Evolutionary conservation across 2,113 vertebrate species (phyloP).

Genomic region (Chauna torquata): DNA sequence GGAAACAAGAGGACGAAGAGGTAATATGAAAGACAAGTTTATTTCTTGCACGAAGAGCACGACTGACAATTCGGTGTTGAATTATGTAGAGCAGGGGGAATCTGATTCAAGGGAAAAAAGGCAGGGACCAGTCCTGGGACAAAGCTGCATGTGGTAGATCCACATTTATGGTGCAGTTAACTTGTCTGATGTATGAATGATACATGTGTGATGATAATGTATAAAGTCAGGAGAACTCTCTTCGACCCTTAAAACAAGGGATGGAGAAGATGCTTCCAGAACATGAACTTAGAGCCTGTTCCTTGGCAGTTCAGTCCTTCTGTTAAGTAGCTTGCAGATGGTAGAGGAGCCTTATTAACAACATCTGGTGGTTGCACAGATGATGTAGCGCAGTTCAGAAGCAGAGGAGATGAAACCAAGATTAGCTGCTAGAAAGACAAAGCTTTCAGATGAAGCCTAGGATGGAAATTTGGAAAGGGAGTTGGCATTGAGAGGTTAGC

Average conservation of each 20-base stretch:
- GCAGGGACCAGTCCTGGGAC: background rate
- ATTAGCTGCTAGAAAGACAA: background rate
- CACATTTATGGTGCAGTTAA: background rate
- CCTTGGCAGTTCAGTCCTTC: background rate
- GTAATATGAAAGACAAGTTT: slow-evolving; percentile 36
- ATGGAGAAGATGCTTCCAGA: background rate
- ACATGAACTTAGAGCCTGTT: background rate
- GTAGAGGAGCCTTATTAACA: background rate
- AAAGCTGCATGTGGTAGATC: background rate
- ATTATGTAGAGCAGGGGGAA: background rate
- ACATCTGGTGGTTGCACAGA: background rate
- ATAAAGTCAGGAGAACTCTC: background rate
- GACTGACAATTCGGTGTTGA: background rate
- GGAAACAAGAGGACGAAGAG: slow-evolving; percentile 89
- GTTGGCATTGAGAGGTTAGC: background rate
- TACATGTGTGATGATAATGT: too few species aligned
- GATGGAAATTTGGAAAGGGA: background rate
- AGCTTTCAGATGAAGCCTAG: background rate
- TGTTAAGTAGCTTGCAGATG: background rate
- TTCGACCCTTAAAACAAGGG: background rate
- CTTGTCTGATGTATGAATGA: too few species aligned
- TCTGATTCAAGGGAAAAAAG: background rate
- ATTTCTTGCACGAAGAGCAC: background rate
- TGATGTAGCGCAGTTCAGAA: background rate
- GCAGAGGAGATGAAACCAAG: background rate